Evolutionary conservation across 2,113 vertebrate species (phyloP).

Genomic region (Actinemys pallida): DNA sequence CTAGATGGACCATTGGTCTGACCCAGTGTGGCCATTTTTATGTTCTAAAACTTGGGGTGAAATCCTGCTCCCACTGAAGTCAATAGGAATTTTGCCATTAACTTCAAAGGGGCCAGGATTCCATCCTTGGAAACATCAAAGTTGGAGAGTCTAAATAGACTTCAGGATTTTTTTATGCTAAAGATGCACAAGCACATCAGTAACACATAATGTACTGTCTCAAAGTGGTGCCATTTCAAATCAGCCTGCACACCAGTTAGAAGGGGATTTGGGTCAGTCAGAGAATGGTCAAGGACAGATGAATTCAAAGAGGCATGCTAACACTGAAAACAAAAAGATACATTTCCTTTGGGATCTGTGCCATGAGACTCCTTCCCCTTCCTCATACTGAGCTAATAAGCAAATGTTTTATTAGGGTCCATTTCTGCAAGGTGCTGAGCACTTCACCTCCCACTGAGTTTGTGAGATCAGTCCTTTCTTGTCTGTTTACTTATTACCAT

Average conservation of each 20-base stretch:
- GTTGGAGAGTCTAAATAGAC: not conserved
- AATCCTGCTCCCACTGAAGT: not conserved
- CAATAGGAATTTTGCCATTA: not conserved
- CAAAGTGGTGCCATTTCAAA: not conserved
- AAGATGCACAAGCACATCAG: not conserved
- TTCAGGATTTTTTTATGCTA: not conserved
- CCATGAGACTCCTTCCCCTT: not conserved
- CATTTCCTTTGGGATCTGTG: not conserved
- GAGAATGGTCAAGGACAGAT: not conserved
- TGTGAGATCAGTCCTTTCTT: not conserved
- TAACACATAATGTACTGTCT: not conserved
- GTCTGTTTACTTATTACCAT: slow-evolving; percentile 31
- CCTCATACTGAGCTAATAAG: not conserved
- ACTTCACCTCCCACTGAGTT: slow-evolving; percentile 6
- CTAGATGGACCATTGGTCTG: not conserved
- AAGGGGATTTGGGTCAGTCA: not conserved
- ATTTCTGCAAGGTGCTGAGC: not conserved
- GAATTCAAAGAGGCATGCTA: not conserved
- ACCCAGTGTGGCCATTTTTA: not conserved
- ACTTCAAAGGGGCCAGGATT: not conserved
- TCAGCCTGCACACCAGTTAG: not conserved
- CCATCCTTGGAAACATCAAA: not conserved
- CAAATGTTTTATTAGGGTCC: not conserved
- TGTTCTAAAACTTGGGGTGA: not conserved
- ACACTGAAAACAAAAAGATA: not conserved